Evolutionary conservation across 2,797 vertebrate species (phyloP).

Genomic region (Chloroceryle amazona): DNA sequence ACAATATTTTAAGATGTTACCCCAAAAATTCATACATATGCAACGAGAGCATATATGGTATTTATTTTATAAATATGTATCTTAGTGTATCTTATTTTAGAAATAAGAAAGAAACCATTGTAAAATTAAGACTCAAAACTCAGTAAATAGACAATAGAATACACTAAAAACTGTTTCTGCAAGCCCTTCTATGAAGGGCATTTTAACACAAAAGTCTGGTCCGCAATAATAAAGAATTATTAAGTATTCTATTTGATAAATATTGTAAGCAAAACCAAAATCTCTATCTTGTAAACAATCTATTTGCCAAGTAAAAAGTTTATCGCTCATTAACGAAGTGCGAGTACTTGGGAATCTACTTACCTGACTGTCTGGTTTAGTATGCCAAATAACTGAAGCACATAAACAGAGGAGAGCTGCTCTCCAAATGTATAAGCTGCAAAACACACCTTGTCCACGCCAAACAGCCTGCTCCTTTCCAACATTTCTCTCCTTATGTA

Average conservation of each 20-base stretch:
- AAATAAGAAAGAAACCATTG: not conserved
- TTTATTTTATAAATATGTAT: not conserved
- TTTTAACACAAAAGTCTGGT: not conserved
- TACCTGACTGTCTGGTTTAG: not conserved
- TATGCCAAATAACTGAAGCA: not conserved
- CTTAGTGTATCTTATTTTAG: not conserved
- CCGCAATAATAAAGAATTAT: not conserved
- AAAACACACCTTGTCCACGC: not conserved
- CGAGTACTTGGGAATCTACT: not conserved
- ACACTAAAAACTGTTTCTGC: not conserved
- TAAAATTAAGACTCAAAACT: not conserved
- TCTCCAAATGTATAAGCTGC: not conserved
- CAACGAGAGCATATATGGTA: not conserved
- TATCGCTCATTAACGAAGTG: not conserved
- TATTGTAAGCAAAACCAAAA: not conserved
- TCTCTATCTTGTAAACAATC: not conserved
- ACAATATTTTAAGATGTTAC: not conserved
- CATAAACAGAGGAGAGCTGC: not conserved
- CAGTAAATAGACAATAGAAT: not conserved
- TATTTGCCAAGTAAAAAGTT: not conserved
- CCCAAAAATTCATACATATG: not conserved
- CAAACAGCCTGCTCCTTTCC: not conserved
- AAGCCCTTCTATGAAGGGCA: not conserved
- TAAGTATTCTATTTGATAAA: not conserved
- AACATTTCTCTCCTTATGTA: not conserved